phyloP scores from a whole-genome alignment of 2,888 invertebrate species.

The Zele albiditarsus region DNA sequence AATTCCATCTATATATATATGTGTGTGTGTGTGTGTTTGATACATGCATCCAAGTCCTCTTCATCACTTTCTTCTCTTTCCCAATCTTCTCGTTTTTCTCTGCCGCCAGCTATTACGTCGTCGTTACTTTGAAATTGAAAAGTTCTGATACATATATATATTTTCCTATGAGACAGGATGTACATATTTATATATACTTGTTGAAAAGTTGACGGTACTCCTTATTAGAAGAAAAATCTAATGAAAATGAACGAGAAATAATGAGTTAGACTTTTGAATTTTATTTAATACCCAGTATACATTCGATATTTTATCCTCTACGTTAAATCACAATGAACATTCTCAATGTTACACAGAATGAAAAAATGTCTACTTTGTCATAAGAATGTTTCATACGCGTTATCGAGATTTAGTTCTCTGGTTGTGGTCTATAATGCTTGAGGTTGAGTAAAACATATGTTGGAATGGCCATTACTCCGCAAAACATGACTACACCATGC shows the following conservation, averaged over 20 bases:
- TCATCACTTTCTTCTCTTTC: not conserved
- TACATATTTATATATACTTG: not conserved
- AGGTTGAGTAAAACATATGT: constrained; percentile 47
- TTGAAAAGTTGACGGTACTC: not conserved
- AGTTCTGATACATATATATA: not conserved
- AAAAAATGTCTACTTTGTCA: not conserved
- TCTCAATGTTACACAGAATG: not conserved
- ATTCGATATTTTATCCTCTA: not conserved
- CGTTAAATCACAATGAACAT: not conserved
- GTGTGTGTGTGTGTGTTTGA: not conserved
- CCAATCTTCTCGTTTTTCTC: constrained; percentile 14
- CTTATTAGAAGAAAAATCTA: constrained; percentile 5
- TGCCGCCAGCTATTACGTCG: not conserved
- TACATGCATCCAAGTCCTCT: not conserved
- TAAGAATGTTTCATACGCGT: not conserved
- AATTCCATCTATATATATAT: constrained; percentile 17
- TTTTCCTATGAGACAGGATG: not conserved
- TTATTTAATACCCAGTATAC: not conserved
- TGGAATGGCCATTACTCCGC: constrained; percentile 25
- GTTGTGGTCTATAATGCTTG: constrained; percentile 41
- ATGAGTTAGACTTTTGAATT: constrained; percentile 10
- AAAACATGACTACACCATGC: constrained; percentile 21
- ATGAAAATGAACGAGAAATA: not conserved
- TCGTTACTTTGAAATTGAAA: not conserved
- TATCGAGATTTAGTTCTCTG: not conserved